These are phyloP conservation scores for Ophion costatus DNA, from an alignment of 2,888 invertebrate species.

Conservation along the genomic window DNA sequence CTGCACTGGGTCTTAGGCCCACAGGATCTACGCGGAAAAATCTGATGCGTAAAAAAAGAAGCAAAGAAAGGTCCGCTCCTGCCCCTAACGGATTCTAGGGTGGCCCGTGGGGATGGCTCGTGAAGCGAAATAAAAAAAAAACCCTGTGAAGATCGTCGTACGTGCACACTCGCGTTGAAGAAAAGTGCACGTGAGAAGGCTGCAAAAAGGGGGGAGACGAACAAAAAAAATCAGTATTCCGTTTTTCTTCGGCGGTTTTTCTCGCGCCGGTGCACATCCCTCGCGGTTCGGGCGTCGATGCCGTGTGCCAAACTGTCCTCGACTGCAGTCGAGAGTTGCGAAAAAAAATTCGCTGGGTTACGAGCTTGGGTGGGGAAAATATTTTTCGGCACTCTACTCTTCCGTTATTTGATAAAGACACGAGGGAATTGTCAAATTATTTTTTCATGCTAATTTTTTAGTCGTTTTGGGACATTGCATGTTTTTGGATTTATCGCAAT, in stretches of 20 bases:
- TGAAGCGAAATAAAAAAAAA: slow-evolving; percentile 64
- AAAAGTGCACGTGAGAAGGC: slow-evolving; percentile 39
- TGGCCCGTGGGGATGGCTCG: slow-evolving; percentile 62
- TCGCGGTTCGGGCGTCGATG: slow-evolving; percentile 41
- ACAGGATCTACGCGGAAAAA: slow-evolving; percentile 43
- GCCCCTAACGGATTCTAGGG: slow-evolving; percentile 80
- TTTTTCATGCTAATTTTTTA: too few relatives aligned
- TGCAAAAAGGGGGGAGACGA: slow-evolving; percentile 48
- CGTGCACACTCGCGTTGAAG: slow-evolving; percentile 42
- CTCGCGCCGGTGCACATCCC: slow-evolving; percentile 41
- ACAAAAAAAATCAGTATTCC: slow-evolving; percentile 71
- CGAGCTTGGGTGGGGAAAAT: too few relatives aligned
- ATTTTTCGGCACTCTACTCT: too few relatives aligned
- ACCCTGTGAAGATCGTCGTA: slow-evolving; percentile 54
- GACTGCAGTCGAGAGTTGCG: background rate
- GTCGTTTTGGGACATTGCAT: too few relatives aligned
- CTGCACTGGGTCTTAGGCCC: slow-evolving; percentile 24
- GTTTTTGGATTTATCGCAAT: too few relatives aligned
- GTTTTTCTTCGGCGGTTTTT: slow-evolving; percentile 66
- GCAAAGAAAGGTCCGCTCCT: slow-evolving; percentile 67
- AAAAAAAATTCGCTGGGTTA: background rate
- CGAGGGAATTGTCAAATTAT: too few relatives aligned
- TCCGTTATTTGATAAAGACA: too few relatives aligned
- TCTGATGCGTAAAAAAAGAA: slow-evolving; percentile 66
- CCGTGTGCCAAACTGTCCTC: background rate